phyloP scores from a whole-genome alignment of 2,113 vertebrate species.

The Shinisaurus crocodilurus region DNA sequence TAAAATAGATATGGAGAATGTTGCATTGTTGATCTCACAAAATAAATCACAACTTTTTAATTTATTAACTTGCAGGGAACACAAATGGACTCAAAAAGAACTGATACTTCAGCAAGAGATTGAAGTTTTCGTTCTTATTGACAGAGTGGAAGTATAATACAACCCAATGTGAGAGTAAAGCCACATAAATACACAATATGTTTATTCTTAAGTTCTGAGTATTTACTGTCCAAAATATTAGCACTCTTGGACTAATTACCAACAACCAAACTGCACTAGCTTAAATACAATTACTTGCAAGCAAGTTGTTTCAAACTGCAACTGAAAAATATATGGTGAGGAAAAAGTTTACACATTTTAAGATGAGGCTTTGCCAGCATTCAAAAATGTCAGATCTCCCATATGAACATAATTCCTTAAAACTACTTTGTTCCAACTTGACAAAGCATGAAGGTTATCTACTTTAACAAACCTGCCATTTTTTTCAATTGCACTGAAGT shows the following conservation, averaged over 20 bases:
- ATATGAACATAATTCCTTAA: not conserved
- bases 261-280: not conserved
- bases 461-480: not conserved
- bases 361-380: not conserved
- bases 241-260: not conserved
- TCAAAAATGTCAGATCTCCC: not conserved
- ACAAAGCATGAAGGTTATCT: slow-evolving; percentile 11
- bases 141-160: not conserved
- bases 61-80: not conserved
- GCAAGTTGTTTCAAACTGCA: not conserved
- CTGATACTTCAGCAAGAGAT: slow-evolving; percentile 4
- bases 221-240: slow-evolving; percentile 34
- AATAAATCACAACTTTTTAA: not conserved
- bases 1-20: not conserved
- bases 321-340: not conserved
- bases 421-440: slow-evolving; percentile 25
- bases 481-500: not conserved
- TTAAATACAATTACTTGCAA: not conserved
- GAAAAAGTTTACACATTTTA: not conserved
- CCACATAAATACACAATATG: slow-evolving; percentile 13
- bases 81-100: not conserved
- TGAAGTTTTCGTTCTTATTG: not conserved
- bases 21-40: not conserved
- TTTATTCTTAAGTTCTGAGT: slow-evolving; percentile 31
- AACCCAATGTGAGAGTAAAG: slow-evolving; percentile 15